Evolutionary conservation across 2,113 vertebrate species (phyloP).

Genomic region (Suncus etruscus): DNA sequence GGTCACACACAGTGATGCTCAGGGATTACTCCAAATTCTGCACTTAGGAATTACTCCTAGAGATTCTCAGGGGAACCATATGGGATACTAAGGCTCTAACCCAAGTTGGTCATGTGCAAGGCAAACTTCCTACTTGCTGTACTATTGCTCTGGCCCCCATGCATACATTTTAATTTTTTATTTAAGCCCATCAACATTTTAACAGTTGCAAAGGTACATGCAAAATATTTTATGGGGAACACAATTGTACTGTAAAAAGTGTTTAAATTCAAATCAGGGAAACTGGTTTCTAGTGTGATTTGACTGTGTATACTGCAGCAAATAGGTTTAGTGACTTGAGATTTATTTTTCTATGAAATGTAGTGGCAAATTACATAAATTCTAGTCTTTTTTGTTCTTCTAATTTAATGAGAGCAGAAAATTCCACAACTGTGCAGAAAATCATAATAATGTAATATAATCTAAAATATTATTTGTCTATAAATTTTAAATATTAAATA

Average conservation of each 20-base stretch:
- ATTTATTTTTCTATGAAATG: background rate
- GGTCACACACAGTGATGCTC: too few relatives aligned
- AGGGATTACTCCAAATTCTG: too few relatives aligned
- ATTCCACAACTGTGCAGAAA: background rate
- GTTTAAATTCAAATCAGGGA: constrained; percentile 46
- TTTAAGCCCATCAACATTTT: constrained; percentile 38
- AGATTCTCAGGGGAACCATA: too few relatives aligned
- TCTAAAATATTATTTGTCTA: background rate
- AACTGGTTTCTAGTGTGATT: constrained; percentile 27
- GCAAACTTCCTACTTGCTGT: too few relatives aligned
- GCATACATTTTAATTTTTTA: constrained; percentile 41
- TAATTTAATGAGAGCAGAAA: background rate
- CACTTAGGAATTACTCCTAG: too few relatives aligned
- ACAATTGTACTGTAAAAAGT: constrained; percentile 46
- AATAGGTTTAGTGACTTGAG: background rate
- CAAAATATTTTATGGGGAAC: constrained; percentile 64
- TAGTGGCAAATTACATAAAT: background rate
- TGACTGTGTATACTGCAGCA: background rate
- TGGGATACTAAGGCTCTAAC: too few relatives aligned
- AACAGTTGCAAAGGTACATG: constrained; percentile 42
- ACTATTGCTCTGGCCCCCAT: background rate
- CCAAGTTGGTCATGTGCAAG: too few relatives aligned
- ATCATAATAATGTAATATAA: constrained; percentile 6
- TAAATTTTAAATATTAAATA: constrained; percentile 54
- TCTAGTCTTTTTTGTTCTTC: background rate